These are phyloP conservation scores for Oikopleura albicans DNA, from an alignment of 23 tunicate genomes.

Conservation along the genomic window DNA sequence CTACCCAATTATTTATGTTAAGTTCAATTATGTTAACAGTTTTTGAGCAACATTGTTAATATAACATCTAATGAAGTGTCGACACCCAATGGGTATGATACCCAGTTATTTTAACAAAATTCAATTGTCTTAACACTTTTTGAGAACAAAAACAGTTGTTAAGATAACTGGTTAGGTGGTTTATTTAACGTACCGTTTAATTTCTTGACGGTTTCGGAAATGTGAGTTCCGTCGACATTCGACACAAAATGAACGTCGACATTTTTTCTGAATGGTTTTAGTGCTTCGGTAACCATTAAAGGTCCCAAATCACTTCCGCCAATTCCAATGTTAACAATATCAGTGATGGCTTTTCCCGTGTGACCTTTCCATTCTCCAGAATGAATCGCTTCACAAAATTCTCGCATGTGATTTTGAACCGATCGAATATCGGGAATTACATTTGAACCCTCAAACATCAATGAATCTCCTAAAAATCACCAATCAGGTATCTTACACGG, in stretches of 20 bases:
- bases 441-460: conserved; percentile 50
- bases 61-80: too few relatives aligned
- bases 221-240: conserved; percentile 88
- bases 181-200: not conserved
- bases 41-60: too few relatives aligned
- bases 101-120: too few relatives aligned
- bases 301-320: conserved; percentile 97
- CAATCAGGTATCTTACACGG: not conserved
- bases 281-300: conserved; percentile 90
- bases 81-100: too few relatives aligned
- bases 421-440: conserved; percentile 70
- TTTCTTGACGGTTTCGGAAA: conserved; percentile 41
- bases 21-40: too few relatives aligned
- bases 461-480: conserved; percentile 29
- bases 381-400: conserved; percentile 29
- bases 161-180: too few relatives aligned
- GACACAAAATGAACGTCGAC: conserved; percentile 82
- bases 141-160: too few relatives aligned
- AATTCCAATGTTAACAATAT: conserved; percentile 94
- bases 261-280: conserved; percentile 57
- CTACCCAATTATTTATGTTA: too few relatives aligned
- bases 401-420: conserved; percentile 56
- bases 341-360: conserved; percentile 80
- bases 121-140: too few relatives aligned
- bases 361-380: conserved; percentile 56